Base-by-base conservation (phyloP, 1,140 invertebrate genomes). In the Gonioctena quinquepunctata region DNA sequence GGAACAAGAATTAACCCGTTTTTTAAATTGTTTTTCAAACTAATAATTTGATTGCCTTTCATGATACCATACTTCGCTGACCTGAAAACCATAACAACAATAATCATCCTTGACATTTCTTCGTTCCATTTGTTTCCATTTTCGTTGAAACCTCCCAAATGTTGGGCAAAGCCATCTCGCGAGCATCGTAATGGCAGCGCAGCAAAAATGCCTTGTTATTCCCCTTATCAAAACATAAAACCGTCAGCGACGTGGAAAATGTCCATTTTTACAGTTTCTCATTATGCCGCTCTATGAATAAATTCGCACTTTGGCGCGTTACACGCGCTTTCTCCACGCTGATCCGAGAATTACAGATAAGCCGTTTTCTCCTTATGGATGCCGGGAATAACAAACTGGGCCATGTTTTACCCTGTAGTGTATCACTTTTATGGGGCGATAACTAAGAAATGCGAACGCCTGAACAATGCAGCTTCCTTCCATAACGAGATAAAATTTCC, bases 261-360 rank as follows among this genome's bases (percentile, higher is more conserved):
- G 83, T 81, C 79, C 83, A 85, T 84, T 85, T 85, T 84, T 84
- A 84, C 84, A 82, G 82, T 84, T 85, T 84, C 83, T 84, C 83
- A 85, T 85, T 84, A 85, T 83, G 81, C 79, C 78, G 80, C 75
- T 83, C 84, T 83, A 84, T 84, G 83, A 84, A 85, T 84, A 85
- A 85, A 84, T 84, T 85, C 81, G 82, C 83, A 84, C 83, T 84
- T 83, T 81, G 72, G 71, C 71, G 79, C 74, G 76, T 78, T 79
- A 76, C 72, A 75, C 72, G 71, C 73, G 73, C 68, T 62, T 42
- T 68, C 56, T 73, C 50, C 33, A 62, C 71, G 74, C 75, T 68
- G 77, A 77, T 76, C 72, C 75, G 77, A 73, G 79, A 80, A 81
- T 80, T 81, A 77, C 75, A 78, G 80, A 82, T 82, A 82, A 81